Percentiles rank a stretch among this genome's conserved stretches.
These are phyloP conservation scores for Melanotaenia boesemani DNA, from an alignment of 2,797 vertebrate genomes.

Conservation along the genomic window DNA sequence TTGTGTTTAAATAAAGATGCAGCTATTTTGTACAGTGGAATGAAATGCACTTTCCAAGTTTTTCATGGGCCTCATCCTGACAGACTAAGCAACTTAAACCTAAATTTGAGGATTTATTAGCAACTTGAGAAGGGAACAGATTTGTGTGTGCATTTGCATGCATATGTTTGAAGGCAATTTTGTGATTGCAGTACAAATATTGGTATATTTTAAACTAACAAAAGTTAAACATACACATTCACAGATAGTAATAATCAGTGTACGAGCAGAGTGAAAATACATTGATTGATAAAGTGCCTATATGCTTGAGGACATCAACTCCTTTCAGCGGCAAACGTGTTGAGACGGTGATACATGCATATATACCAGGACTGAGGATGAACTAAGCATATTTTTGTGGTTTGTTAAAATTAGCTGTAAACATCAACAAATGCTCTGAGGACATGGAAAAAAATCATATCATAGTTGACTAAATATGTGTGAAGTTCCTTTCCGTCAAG, in stretches of 20 bases:
- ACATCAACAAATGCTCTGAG: constrained; percentile 71
- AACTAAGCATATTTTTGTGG: constrained; percentile 58
- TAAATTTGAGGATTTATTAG: not conserved
- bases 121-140: not conserved
- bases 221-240: not conserved
- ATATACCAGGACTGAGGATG: constrained; percentile 62
- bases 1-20: not conserved
- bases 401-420: constrained; percentile 68
- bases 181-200: not conserved
- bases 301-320: constrained; percentile 53
- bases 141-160: not conserved
- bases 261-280: constrained; percentile 25
- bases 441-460: constrained; percentile 68
- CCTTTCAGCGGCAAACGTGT: constrained; percentile 44
- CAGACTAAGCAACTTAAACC: constrained; percentile 2
- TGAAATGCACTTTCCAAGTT: not conserved
- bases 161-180: not conserved
- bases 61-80: not conserved
- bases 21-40: not conserved
- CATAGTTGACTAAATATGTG: constrained; percentile 69
- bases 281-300: constrained; percentile 47
- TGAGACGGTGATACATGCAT: constrained; percentile 42
- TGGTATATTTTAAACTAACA: not conserved
- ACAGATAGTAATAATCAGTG: constrained; percentile 8
- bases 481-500: constrained; percentile 62